Conservation (phyloP, 2,888 invertebrate species). For the Glaucopsyche alexis region DNA sequence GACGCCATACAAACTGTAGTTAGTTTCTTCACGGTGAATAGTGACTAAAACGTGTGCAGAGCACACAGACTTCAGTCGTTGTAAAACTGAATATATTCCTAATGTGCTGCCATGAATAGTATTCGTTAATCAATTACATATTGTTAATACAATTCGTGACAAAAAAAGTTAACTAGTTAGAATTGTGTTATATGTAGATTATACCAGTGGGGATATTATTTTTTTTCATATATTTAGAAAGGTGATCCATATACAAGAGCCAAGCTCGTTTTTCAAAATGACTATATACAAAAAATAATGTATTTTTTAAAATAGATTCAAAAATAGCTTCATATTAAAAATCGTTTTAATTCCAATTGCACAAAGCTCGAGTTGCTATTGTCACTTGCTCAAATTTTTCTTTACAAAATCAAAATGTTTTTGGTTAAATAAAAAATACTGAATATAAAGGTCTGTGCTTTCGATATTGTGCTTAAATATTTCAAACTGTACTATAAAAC, state of each 20-base stretch:
- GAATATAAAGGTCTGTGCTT: background rate
- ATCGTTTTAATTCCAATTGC: background rate
- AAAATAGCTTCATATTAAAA: background rate
- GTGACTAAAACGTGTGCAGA: no score
- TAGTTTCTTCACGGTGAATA: no score
- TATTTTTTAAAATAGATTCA: background rate
- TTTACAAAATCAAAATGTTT: background rate
- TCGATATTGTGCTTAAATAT: background rate
- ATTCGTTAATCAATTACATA: background rate
- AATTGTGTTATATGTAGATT: background rate
- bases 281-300: no score
- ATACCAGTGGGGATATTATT: background rate
- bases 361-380: background rate
- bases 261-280: background rate
- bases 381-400: background rate
- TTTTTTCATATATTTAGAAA: background rate
- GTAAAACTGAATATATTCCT: background rate
- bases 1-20: no score
- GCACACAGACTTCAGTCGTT: no score
- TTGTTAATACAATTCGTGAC: background rate
- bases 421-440: background rate
- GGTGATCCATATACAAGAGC: background rate
- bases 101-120: conserved; percentile 7
- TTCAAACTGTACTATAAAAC: no score
- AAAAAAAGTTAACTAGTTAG: background rate